Conservation (phyloP, 2,888 invertebrate species). For the Tyria jacobaeae region DNA sequence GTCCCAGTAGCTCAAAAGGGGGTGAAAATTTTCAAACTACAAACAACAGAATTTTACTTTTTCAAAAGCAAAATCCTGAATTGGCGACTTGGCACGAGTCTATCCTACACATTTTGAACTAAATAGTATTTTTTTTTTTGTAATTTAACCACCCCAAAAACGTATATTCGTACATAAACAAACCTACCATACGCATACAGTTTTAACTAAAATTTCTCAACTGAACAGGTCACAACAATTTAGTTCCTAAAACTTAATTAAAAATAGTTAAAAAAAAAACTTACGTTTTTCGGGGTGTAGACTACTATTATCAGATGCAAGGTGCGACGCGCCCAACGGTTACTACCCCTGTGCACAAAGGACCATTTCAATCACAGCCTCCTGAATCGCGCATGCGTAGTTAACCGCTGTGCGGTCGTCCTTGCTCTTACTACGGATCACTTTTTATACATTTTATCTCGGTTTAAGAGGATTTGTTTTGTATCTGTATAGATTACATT, state of each 20-base stretch:
- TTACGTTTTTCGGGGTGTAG: constrained; percentile 16
- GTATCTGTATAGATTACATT: not conserved
- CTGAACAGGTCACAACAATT: not conserved
- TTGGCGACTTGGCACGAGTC: no score
- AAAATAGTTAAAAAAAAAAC: constrained; percentile 4
- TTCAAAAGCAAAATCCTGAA: not conserved
- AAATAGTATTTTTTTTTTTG: not conserved
- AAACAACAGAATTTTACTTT: not conserved
- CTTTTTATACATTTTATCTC: not conserved
- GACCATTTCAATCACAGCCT: constrained; percentile 59
- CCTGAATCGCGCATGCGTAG: constrained; percentile 70
- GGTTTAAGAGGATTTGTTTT: no score
- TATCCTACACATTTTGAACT: not conserved
- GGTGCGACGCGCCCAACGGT: constrained; percentile 17
- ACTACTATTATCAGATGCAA: not conserved
- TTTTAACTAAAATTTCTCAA: not conserved
- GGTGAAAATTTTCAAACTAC: not conserved
- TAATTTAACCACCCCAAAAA: not conserved
- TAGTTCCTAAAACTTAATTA: not conserved
- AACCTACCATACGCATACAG: not conserved
- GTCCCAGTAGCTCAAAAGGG: not conserved
- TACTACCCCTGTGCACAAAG: constrained; percentile 66
- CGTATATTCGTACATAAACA: not conserved
- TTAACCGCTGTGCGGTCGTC: constrained; percentile 28
- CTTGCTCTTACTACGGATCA: constrained; percentile 34